Evolutionary conservation across 1,140 invertebrate species (phyloP), one percentile per base, ranked within the genome.

Genomic region (Tribolium madens): DNA sequence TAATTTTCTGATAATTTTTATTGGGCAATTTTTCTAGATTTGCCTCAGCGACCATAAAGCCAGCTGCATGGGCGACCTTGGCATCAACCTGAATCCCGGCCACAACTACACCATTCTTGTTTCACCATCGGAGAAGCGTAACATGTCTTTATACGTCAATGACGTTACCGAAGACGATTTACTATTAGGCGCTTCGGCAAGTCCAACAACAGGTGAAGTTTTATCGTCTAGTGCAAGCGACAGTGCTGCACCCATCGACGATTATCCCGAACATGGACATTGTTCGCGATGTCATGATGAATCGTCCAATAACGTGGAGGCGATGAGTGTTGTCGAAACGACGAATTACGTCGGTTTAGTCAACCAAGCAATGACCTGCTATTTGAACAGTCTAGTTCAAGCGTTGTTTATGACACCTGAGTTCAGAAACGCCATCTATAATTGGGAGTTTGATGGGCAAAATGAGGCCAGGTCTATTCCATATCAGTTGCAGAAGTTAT

Each of bases 301-400:
- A 33, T 21, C 57, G 57, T 64, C 57, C 57, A 33, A 18, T 15
- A 64, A 64, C 31, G 26, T 33, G 1, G 57, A 64, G 31, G 21
- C 26, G 3, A 64, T 64, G 57, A 64, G 57, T 64, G 26, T 64
- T 26, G 57, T 64, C 7, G 57, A 64, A 64, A 76, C 73, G 17
- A 47, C 81, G 10, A 92, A 87, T 76, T 96, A 94, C 87, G 94
- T 96, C 5, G 96, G 96, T 36, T 87, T 98, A 31, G 94, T 97
- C 0, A 98, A 98, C 86, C 95, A 97, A 86, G 95, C 95, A 0
- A 97, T 97, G 95, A 97, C 96, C 0, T 97, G 96, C 85, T 97
- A 97, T 84, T 88, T 98, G 9, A 98, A 97, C 84, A 96, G 94
- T 87, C 86, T 97, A 17, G 87, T 98, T 0, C 96, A 98, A 87